Evolutionary conservation across 2,888 invertebrate genomes (phyloP), one percentile per base, ranked within the genome.

Genomic region (Cerastoderma edule): DNA sequence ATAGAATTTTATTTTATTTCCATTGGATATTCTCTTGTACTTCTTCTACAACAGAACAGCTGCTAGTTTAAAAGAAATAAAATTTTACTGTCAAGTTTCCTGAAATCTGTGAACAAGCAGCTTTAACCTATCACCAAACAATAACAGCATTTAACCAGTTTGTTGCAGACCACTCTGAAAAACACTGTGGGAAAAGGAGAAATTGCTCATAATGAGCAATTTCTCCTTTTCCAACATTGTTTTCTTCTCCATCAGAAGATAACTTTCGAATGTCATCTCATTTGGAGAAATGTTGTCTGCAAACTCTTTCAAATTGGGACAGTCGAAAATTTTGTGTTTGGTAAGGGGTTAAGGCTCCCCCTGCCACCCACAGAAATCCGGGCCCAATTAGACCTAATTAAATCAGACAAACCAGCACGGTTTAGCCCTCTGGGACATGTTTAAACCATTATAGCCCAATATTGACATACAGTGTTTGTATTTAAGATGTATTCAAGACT

Each of bases 401-500:
- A 50, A 22, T 27, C 50, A 50, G 10, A 22, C n/a, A 39, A 50
- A 10, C 16, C n/a, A 27, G 50, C 22, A 50, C 19, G 50, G 24
- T 50, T 50, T 50, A 3, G 22, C 50, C 50, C 50, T 50, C 27
- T 50, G 60, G 22, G 60, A 60, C 60, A 60, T 39, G 60, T 78
- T 79, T 73, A 77, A 75, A 76, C 69, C 78, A 78, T 74, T 75
- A 80, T 72, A 72, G 72, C 75, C 67, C 72, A 53, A 54, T 84
- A 80, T 86, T 86, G 82, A 80, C 79, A 65, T 72, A 74, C 54
- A 46, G 50, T 86, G 83, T 86, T 86, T 86, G 83, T 72, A 65
- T 81, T 80, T 73, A 76, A 76, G 84, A 82, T 83, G 83, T 83
- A 82, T 84, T 84, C 86, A 77, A 83, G 81, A 76, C 78, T 80